phyloP scores from a whole-genome alignment of 2,113 vertebrate genomes.

The Clarias batrachus region DNA sequence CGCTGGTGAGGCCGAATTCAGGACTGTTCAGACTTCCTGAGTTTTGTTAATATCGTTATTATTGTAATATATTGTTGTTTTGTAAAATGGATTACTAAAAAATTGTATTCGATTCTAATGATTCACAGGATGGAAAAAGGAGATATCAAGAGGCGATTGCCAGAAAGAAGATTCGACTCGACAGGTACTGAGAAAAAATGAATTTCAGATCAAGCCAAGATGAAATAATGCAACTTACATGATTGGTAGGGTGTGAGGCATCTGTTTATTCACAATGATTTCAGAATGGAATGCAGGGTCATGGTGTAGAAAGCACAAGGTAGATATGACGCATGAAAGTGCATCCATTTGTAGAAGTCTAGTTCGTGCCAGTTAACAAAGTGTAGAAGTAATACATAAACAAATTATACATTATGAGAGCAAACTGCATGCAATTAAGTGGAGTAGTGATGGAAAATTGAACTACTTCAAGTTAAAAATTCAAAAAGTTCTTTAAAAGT shows the following conservation, averaged over 20 bases:
- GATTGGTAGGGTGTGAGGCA: neutral
- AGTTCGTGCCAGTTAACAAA: too few species aligned
- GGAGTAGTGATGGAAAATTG: too few species aligned
- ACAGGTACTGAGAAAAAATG: slow-evolving; percentile 72
- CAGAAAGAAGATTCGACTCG: slow-evolving; percentile 89
- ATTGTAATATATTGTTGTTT: neutral
- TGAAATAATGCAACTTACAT: neutral
- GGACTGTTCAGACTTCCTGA: neutral
- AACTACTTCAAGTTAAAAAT: neutral
- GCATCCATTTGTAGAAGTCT: too few species aligned
- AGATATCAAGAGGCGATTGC: slow-evolving; percentile 89
- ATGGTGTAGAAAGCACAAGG: too few species aligned
- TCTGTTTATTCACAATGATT: neutral
- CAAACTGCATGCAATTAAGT: too few species aligned
- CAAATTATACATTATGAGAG: too few species aligned
- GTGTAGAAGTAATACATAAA: too few species aligned
- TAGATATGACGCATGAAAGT: too few species aligned
- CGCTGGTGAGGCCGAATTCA: slow-evolving; percentile 69
- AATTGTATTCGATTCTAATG: neutral
- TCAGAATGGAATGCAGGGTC: too few species aligned
- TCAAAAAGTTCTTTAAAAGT: too few species aligned
- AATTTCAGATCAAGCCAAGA: neutral
- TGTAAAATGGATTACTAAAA: too few species aligned
- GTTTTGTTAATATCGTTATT: neutral
- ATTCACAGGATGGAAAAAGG: slow-evolving; percentile 82